phyloP scores from a whole-genome alignment of 2,888 invertebrate species.

The Dryomyza anilis region DNA sequence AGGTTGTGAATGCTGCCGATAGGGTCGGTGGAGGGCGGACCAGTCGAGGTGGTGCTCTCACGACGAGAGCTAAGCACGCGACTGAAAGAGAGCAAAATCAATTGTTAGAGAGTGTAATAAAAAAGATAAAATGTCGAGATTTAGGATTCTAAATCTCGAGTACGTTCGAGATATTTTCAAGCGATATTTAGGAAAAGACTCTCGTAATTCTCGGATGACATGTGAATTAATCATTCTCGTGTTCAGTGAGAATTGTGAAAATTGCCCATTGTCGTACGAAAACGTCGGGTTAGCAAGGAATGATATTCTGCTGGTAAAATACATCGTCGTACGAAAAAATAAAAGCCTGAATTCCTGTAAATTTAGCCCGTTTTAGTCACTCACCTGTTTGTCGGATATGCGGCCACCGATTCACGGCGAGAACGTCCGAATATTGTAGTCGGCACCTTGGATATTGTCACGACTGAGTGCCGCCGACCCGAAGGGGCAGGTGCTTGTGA shows the following conservation, averaged over 20 bases:
- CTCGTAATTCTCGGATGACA: too few relatives aligned
- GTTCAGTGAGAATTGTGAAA: too few relatives aligned
- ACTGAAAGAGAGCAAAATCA: slow-evolving; percentile 41
- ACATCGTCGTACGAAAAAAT: not conserved
- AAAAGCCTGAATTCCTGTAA: not conserved
- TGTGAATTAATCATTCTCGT: too few relatives aligned
- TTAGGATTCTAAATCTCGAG: not conserved
- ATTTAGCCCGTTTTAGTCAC: too few relatives aligned
- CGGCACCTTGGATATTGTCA: slow-evolving; percentile 83
- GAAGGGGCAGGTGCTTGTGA: slow-evolving; percentile 76
- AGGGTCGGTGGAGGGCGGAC: slow-evolving; percentile 75
- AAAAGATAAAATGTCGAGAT: not conserved
- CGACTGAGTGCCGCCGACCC: slow-evolving; percentile 83
- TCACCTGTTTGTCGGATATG: slow-evolving; percentile 69
- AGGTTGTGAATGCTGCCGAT: slow-evolving; percentile 81
- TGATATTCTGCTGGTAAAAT: too few relatives aligned
- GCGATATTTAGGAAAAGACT: too few relatives aligned
- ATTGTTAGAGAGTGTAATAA: not conserved
- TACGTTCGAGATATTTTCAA: too few relatives aligned
- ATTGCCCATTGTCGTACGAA: too few relatives aligned
- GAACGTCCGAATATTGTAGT: slow-evolving; percentile 76
- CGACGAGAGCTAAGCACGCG: slow-evolving; percentile 54
- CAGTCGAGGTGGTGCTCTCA: slow-evolving; percentile 62
- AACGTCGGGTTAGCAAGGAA: too few relatives aligned
- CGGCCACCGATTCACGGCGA: slow-evolving; percentile 81